phyloP scores from a whole-genome alignment of 2,888 invertebrate genomes.

The Latheticus oryzae region DNA sequence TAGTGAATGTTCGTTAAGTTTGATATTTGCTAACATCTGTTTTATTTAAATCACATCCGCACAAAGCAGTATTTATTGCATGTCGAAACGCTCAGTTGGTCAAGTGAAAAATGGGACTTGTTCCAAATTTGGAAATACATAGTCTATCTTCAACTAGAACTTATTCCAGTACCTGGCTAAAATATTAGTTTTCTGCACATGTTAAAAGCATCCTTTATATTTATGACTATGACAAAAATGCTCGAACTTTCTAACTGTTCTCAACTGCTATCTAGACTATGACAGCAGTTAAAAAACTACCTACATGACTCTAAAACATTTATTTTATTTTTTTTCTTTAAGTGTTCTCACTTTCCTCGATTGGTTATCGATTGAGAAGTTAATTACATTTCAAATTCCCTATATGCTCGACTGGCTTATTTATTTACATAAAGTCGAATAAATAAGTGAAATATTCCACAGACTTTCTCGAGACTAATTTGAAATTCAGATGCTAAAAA shows the following conservation, averaged over 20 bases:
- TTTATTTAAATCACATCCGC: too few relatives aligned
- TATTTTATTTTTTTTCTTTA: not conserved
- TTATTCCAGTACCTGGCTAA: slow-evolving; percentile 2
- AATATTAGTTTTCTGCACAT: slow-evolving; percentile 11
- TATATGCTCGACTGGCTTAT: slow-evolving; percentile 1
- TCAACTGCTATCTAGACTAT: not conserved
- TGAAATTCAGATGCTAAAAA: slow-evolving; percentile 30
- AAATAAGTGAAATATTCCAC: slow-evolving; percentile 25
- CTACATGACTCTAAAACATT: slow-evolving; percentile 1
- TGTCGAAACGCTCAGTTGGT: slow-evolving; percentile 1
- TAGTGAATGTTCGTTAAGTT: too few relatives aligned
- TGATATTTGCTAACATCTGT: too few relatives aligned
- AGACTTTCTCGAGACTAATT: slow-evolving; percentile 19
- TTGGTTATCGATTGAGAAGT: too few relatives aligned
- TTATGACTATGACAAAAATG: slow-evolving; percentile 23
- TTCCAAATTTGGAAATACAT: slow-evolving; percentile 12
- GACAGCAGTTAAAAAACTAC: not conserved
- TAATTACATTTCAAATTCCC: slow-evolving; percentile 21
- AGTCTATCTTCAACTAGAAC: slow-evolving; percentile 12
- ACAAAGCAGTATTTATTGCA: slow-evolving; percentile 4
- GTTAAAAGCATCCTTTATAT: slow-evolving; percentile 15
- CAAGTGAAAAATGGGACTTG: slow-evolving; percentile 18
- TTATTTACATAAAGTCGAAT: slow-evolving; percentile 26
- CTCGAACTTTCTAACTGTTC: slow-evolving; percentile 14
- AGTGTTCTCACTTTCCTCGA: slow-evolving; percentile 1